Evolutionary conservation across 2,113 vertebrate genomes (phyloP), one percentile per base, ranked within the genome.

Genomic region (Spea multiplicata): DNA sequence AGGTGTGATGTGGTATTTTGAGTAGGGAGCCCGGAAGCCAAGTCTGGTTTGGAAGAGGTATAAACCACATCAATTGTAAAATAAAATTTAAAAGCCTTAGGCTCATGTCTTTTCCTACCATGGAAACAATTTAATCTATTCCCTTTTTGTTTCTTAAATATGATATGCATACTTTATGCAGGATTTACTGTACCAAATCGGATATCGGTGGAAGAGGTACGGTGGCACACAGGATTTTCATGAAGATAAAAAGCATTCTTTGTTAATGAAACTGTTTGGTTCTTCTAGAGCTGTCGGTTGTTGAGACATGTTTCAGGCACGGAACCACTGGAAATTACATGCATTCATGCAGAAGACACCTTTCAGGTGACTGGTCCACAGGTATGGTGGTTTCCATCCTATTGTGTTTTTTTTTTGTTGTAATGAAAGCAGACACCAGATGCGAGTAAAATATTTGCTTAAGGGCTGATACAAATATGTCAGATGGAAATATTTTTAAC

Each of bases 281-380:
- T 61, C 62, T 83, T 73, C 6, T 84, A 99, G 97, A 93, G 92
- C 7, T 99, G 96, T 81, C 93, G 94, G 75, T 88, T 99, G 79
- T 74, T 99, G 89, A 92, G 96, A 81, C 97, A 99, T 49, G 89
- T 99, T 82, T 99, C 95, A n/a, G 95, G 97, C 68, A 95, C 94
- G 0, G 97, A 99, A 84, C 96, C 97, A 1, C 90, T 99, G 0
- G 97, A 98, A 90, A 99, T 99, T 75, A 96, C 97, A 49, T 99
- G 97, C 66, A 86, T 96, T 78, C 97, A 99, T 4, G 97, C 97
- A 16, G 97, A 97, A 86, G 96, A 99, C 82, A 98, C 97, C 17
- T 98, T 99, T 87, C 94, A 95, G 78, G 97, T 97, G 83, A 98
- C 98, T 72, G 97, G 97, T 59, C 97, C 96, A 64, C 97, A 99